Base-by-base conservation (phyloP, 2,797 vertebrate genomes). In the Lepus oiostolus region DNA sequence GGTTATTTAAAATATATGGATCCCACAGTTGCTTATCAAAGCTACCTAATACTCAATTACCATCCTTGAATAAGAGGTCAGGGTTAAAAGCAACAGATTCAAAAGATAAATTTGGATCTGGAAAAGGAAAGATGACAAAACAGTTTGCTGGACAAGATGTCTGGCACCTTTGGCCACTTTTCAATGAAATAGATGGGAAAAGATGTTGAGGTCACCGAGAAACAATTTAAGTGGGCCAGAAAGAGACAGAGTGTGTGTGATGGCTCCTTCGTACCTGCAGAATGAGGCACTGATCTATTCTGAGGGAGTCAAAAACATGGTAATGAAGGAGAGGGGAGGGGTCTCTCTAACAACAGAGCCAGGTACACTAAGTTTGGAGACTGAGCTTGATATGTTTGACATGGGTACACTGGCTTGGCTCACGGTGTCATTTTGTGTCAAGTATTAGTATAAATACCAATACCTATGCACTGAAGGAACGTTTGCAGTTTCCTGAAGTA, bases 81-180 rank as follows among this genome's bases (percentile, higher is more conserved):
- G 94, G 96, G 96, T 92, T 97, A 97, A 98, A 97, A 96, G 83
- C 94, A 93, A 95, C 75, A 95, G 93, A 88, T 89, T 92, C 75
- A 95, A 95, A 96, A 97, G 97, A 97, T 76, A 83, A 91, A 96
- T 97, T 96, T 97, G 74, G 85, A 98, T 96, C 96, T 97, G 85
- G 89, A 96, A 97, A 97, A 80, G 62, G 63, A 92, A 96, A 94
- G 97, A 97, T 90, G 96, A 94, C 79, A 97, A 94, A 96, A 90
- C 60, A 94, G 88, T 95, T 86, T 96, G 91, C 96, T 42, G 42
- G 97, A 98, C 96, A 96, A 94, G 87, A 94, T 52, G 97, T 86
- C 95, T 19, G 26, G 94, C 47, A 88, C 81, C 96, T 96, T 74
- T 3, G 22, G 86, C 54, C 92, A 79, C 21, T 79, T 96, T 96